Base-by-base conservation (phyloP, 2,113 vertebrate species). In the Cebus imitator region DNA sequence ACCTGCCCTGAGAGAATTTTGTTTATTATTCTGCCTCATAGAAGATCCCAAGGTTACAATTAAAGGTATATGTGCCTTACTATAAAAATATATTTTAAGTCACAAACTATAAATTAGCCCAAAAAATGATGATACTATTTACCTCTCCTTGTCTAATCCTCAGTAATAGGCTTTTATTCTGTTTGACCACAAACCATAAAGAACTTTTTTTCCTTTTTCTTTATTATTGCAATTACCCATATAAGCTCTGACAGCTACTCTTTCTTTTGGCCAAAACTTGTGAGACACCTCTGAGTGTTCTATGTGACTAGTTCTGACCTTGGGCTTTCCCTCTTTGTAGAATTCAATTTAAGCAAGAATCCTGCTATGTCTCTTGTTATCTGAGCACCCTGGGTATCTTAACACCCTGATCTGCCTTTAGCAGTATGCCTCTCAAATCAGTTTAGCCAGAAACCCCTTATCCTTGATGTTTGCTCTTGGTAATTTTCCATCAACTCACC, bases 51-150 rank as follows among this genome's bases (percentile, higher is more conserved):
- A 70, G 50, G 37, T 96, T 73, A 95, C 18, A 96, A 96, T 58
- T 91, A 92, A 93, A 94, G 32, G 6, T 80, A 80, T 52, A 14
- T 73, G 87, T 93, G 13, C 16, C 30, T 72, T 88, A 14, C 72
- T 94, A 87, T 87, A 64, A 85, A 96, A 95, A 96, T 97, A 86
- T 68, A 94, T 94, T 94, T 89, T 72, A 95, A 94, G 48, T 91
- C 83, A 91, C 61, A 79, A 48, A 79, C 78, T 58, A 32, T 68
- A 96, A 92, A 95, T 93, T 94, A 94, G 18, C 14, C 27, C 91
- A 50, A 52, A 95, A 87, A 73, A 68, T 84, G n/a, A 72, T 64
- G 55, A 40, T 61, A 81, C 58, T 32, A 52, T 91, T 94, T 95
- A 92, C 57, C 30, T 88, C 25, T 92, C 82, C 10, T 87, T 45